Evolutionary conservation across 2,797 vertebrate species (phyloP).

Genomic region (Pangasius krempfi): DNA sequence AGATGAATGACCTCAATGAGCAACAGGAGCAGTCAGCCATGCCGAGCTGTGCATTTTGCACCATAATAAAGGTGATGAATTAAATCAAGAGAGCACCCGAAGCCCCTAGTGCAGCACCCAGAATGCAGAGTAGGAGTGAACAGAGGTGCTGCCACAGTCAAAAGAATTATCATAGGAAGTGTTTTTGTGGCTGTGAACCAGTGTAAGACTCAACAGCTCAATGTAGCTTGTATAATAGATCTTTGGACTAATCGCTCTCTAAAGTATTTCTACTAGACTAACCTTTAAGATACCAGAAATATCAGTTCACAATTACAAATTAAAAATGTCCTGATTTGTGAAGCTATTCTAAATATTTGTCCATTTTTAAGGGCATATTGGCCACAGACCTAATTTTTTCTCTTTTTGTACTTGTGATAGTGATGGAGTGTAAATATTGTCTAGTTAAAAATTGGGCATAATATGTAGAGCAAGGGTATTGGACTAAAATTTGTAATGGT

Average conservation of each 20-base stretch:
- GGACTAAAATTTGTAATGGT: not conserved
- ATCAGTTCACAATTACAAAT: not conserved
- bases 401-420: not conserved
- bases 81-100: constrained; percentile 79
- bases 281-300: constrained; percentile 69
- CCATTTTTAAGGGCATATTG: not conserved
- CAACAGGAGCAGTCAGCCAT: constrained; percentile 78
- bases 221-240: constrained; percentile 32
- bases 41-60: constrained; percentile 74
- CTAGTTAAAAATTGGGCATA: not conserved
- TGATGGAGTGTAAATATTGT: constrained; percentile 2
- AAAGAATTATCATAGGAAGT: constrained; percentile 74
- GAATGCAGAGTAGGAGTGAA: constrained; percentile 58
- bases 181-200: constrained; percentile 68
- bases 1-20: constrained; percentile 81
- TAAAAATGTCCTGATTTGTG: not conserved
- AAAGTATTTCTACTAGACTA: constrained; percentile 69
- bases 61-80: constrained; percentile 90
- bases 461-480: not conserved
- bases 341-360: not conserved
- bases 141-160: constrained; percentile 35
- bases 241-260: constrained; percentile 34
- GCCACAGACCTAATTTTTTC: not conserved
- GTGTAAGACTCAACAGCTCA: constrained; percentile 14
- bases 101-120: constrained; percentile 71